Evolutionary conservation across 2,888 invertebrate genomes (phyloP).

Genomic region (Stenichneumon culpator): DNA sequence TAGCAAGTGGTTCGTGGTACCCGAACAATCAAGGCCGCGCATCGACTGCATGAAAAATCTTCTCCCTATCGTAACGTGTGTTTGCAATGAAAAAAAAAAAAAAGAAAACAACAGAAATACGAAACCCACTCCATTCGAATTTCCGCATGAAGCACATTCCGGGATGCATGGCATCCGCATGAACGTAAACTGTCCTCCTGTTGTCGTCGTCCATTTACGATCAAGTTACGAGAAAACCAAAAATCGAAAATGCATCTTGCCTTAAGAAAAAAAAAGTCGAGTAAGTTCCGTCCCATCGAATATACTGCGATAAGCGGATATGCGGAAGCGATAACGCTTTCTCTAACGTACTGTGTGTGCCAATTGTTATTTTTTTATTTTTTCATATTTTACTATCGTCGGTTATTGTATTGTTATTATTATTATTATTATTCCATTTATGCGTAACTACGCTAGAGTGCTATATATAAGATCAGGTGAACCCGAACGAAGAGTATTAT

Average conservation of each 20-base stretch:
- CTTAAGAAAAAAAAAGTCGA: conserved; percentile 4
- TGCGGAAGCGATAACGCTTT: not conserved
- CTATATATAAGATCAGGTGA: not conserved
- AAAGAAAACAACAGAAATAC: not conserved
- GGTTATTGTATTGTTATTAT: conserved; percentile 11
- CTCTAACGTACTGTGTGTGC: conserved; percentile 3
- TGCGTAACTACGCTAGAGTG: conserved; percentile 1
- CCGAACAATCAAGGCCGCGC: conserved; percentile 71
- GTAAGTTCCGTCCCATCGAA: conserved; percentile 5
- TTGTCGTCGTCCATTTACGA: conserved; percentile 10
- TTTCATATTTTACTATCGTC: not conserved
- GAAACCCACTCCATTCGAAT: conserved; percentile 1
- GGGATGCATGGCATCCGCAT: conserved; percentile 49
- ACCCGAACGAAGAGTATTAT: not conserved
- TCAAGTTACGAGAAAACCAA: not conserved
- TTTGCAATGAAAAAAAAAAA: conserved; percentile 22
- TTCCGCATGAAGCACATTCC: conserved; percentile 54
- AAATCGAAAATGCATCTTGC: not conserved
- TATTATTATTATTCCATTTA: not conserved
- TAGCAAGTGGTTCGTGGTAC: conserved; percentile 76
- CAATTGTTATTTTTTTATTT: conserved; percentile 24
- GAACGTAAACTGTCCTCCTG: conserved; percentile 37
- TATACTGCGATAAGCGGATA: not conserved
- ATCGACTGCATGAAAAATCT: conserved; percentile 67
- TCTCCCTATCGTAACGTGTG: not conserved